Evolutionary conservation across 2,888 invertebrate genomes (phyloP).

Genomic region (Antheraea assamensis): DNA sequence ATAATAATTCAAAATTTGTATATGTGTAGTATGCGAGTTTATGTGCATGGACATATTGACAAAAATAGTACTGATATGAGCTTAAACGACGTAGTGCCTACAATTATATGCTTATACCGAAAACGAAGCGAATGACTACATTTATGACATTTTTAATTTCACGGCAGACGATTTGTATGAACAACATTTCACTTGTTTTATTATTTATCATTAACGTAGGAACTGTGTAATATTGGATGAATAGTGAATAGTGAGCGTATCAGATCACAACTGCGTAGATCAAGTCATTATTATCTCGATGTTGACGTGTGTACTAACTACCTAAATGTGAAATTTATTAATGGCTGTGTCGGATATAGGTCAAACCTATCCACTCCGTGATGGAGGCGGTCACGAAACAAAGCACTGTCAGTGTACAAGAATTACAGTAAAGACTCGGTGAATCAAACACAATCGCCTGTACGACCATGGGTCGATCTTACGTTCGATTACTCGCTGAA

Average conservation of each 20-base stretch:
- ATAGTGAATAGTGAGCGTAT: too few relatives aligned
- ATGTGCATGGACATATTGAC: slow-evolving; percentile 73
- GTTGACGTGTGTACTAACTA: slow-evolving; percentile 41
- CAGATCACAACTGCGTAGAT: background rate
- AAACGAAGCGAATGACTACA: slow-evolving; percentile 56
- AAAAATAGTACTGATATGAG: slow-evolving; percentile 84
- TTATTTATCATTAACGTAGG: background rate
- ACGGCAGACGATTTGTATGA: slow-evolving; percentile 35
- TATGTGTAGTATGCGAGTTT: slow-evolving; percentile 73
- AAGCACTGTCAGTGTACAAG: background rate
- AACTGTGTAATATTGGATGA: slow-evolving; percentile 2
- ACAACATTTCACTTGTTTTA: slow-evolving; percentile 7
- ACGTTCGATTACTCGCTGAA: slow-evolving; percentile 38
- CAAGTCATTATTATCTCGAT: slow-evolving; percentile 29
- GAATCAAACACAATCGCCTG: background rate
- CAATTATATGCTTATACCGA: slow-evolving; percentile 80
- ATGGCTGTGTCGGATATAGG: slow-evolving; percentile 70
- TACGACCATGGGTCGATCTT: slow-evolving; percentile 20
- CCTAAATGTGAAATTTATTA: slow-evolving; percentile 54
- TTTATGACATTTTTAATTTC: slow-evolving; percentile 42
- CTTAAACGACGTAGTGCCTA: slow-evolving; percentile 86
- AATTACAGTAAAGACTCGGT: background rate
- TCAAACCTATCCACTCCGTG: slow-evolving; percentile 41
- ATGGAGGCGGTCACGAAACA: slow-evolving; percentile 8
- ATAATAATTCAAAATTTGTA: slow-evolving; percentile 66